Evolutionary conservation across 2,797 vertebrate genomes (phyloP), one percentile per base, ranked within the genome.

Genomic region (Peromyscus nudipes): DNA sequence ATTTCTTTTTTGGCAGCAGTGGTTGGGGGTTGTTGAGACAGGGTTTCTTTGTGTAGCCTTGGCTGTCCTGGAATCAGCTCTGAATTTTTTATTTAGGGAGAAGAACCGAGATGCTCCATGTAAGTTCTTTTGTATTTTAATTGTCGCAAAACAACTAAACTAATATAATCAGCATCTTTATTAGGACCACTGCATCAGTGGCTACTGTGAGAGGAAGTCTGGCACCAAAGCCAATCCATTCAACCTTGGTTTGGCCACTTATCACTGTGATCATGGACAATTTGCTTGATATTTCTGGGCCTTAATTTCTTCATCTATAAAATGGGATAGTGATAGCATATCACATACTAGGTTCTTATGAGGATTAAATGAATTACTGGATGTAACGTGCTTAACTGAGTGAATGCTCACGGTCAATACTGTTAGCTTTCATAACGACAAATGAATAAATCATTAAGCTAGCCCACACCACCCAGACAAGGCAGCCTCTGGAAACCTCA

Each of bases 171-270:
- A 25, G 29, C 37, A 80, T 27, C n/a, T 1, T 1, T 40, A 69
- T 55, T 55, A 14, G 31, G 77, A 69, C 71, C 23, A 40, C 21
- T 46, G 2, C 37, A 49, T 49, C 77, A 40, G 49, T 21, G 73
- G 73, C 43, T 49, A 29, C 49, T 17, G 5, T 0, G 34, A 96
- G 37, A 87, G 25, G 84, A 88, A 76, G 57, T 69, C 49, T 55
- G 2, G 46, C 0, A 0, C 4, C 37, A 17, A 1, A 21, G 37
- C 37, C 16, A 23, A 83, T 0, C 1, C 9, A 9, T n/a, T 91
- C 43, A 27, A 1, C 1, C 40, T 57, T 40, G 11, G 43, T 49
- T 80, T 23, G 23, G n/a, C 16, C 17, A 40, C 55, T 83, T 43
- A 40, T 6, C 31, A 29, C 46, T 14, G 69, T 25, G 14, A 65